Conservation (phyloP, 2,113 vertebrate genomes). For the Phrynocephalus versicolor region DNA sequence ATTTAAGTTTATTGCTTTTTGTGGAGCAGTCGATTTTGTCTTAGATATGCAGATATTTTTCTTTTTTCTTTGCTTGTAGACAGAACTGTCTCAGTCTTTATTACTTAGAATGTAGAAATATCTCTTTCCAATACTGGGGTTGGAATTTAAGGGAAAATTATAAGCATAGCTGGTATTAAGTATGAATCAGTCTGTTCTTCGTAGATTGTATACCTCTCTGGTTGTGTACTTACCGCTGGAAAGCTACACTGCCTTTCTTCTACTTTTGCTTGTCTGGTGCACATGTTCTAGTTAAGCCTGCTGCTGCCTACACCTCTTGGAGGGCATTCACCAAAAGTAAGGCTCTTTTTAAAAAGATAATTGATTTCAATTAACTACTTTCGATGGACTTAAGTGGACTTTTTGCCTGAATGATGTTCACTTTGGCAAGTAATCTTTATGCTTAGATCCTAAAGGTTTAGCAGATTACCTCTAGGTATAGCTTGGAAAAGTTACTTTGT, state of each 20-base stretch:
- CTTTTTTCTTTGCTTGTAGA: slow-evolving; percentile 5
- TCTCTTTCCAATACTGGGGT: neutral
- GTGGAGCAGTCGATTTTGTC: slow-evolving; percentile 8
- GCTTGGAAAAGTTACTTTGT: neutral
- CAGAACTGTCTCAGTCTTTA: slow-evolving; percentile 1
- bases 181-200: neutral
- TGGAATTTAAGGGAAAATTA: neutral
- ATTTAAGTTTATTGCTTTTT: slow-evolving; percentile 20
- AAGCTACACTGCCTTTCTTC: neutral
- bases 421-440: neutral
- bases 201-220: neutral
- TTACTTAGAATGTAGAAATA: neutral
- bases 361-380: neutral
- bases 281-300: neutral
- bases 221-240: neutral
- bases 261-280: neutral
- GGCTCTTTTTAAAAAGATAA: neutral
- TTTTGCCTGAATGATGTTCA: neutral
- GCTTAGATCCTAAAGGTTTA: neutral
- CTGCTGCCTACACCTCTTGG: neutral
- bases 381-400: neutral
- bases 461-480: neutral
- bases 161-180: neutral
- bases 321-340: neutral
- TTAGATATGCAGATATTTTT: slow-evolving; percentile 22